Base-by-base conservation (phyloP, 2,113 vertebrate species). In the Cygnus atratus region DNA sequence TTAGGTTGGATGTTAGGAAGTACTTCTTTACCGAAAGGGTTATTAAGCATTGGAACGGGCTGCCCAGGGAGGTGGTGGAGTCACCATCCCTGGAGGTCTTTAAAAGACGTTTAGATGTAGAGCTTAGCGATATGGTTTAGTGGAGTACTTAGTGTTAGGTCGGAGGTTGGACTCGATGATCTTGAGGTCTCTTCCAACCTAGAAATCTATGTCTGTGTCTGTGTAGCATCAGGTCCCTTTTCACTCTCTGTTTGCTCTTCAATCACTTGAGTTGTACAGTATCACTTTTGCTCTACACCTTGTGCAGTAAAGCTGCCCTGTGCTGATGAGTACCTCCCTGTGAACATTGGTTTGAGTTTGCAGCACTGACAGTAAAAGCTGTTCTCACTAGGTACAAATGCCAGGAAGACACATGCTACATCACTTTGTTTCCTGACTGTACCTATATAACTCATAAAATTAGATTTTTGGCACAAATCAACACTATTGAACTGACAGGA, bases 321-420 rank as follows among this genome's bases (percentile, higher is more conserved):
- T 1, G 0, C 28, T 0, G 0, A 57, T 13, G 35, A 82, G 19
- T 68, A 87, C n/a, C 77, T 95, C 81, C 29, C 24, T 18, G 20
- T 50, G 43, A 93, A 73, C 22, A 31, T 1, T 76, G 74, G 73
- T 83, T 28, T 70, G 70, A 73, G 29, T 48, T 82, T 78, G 54
- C 74, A 87, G 58, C 54, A 48, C 19, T 89, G 65, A 59, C 29
- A 87, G 82, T 18, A 48, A 95, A 93, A 95, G 58, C 93, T 95
- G 71, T 91, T 93, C 81, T 70, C 39, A 80, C 26, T 12, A 79
- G 87, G 87, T 73, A 76, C 0, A 0, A 87, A 55, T 88, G 94
- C 95, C 94, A 95, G 59, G 54, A 91, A 91, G 75, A 72, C 91
- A 91, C 89, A 76, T 46, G 84, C 68, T 92, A 65, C 66, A 66